phyloP scores from a whole-genome alignment of 1,140 invertebrate species.

The Sitodiplosis mosellana region DNA sequence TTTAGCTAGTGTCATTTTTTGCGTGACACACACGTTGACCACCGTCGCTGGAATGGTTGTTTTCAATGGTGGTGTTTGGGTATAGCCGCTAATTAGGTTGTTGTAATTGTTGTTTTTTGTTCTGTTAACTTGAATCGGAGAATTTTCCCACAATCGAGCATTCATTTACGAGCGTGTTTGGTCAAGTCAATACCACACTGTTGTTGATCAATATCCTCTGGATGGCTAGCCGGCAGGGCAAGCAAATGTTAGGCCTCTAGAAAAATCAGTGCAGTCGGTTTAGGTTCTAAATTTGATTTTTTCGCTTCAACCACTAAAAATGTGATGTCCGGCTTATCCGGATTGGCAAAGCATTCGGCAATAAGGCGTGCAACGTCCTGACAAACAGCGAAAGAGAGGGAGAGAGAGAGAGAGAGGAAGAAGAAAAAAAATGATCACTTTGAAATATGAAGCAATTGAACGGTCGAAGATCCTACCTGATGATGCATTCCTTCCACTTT shows the following conservation, averaged over 20 bases:
- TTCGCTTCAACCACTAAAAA: slow-evolving; percentile 79
- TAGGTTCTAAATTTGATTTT: slow-evolving; percentile 73
- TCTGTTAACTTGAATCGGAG: too few species aligned
- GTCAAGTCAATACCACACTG: slow-evolving; percentile 39
- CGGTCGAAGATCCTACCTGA: slow-evolving; percentile 17
- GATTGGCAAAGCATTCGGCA: slow-evolving; percentile 71
- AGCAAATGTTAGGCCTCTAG: slow-evolving; percentile 73
- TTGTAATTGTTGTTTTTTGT: too few species aligned
- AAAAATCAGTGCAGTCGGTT: slow-evolving; percentile 71
- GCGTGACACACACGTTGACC: too few species aligned
- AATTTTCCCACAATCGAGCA: too few species aligned
- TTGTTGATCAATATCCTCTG: slow-evolving; percentile 38
- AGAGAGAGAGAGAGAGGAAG: not conserved
- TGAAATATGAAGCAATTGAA: not conserved
- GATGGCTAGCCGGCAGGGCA: slow-evolving; percentile 56
- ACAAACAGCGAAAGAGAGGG: not conserved
- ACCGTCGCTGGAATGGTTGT: too few species aligned
- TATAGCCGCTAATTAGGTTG: too few species aligned
- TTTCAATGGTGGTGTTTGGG: too few species aligned
- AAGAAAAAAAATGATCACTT: too few species aligned
- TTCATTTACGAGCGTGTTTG: too few species aligned
- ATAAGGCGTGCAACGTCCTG: slow-evolving; percentile 75
- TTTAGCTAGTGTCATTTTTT: too few species aligned
- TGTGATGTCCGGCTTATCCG: slow-evolving; percentile 67
- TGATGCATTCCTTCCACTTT: slow-evolving; percentile 65